phyloP scores from a whole-genome alignment of 2,797 vertebrate genomes.

The Phoebastria nigripes region DNA sequence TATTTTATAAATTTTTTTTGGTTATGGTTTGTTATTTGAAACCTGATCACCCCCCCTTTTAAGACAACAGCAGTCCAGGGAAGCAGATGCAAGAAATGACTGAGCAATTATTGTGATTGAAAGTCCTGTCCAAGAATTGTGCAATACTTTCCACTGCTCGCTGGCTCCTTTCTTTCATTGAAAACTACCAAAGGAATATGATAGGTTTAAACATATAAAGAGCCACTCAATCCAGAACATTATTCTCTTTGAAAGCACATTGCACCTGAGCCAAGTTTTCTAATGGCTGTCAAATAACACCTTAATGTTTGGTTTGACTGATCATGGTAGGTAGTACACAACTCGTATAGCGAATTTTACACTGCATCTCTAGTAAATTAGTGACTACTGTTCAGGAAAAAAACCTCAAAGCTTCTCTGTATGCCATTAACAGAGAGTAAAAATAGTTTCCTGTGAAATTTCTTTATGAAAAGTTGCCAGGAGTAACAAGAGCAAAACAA shows the following conservation, averaged over 20 bases:
- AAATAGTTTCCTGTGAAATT: not conserved
- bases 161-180: not conserved
- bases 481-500: not conserved
- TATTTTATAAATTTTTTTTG: not conserved
- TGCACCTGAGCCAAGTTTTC: not conserved
- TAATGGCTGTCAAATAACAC: not conserved
- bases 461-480: not conserved
- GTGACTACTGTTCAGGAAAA: not conserved
- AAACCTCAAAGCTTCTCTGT: not conserved
- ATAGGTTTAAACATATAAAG: not conserved
- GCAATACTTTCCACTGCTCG: not conserved
- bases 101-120: not conserved
- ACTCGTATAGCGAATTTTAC: not conserved
- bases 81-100: conserved; percentile 13
- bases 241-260: not conserved
- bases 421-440: not conserved
- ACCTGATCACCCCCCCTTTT: not conserved
- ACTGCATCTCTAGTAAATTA: not conserved
- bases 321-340: not conserved
- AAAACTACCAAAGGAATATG: not conserved
- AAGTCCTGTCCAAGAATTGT: not conserved
- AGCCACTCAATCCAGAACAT: not conserved
- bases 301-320: not conserved
- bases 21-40: not conserved
- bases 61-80: not conserved